These are phyloP conservation scores for Leucoma salicis DNA, from an alignment of 2,888 invertebrate species.

Conservation along the genomic window DNA sequence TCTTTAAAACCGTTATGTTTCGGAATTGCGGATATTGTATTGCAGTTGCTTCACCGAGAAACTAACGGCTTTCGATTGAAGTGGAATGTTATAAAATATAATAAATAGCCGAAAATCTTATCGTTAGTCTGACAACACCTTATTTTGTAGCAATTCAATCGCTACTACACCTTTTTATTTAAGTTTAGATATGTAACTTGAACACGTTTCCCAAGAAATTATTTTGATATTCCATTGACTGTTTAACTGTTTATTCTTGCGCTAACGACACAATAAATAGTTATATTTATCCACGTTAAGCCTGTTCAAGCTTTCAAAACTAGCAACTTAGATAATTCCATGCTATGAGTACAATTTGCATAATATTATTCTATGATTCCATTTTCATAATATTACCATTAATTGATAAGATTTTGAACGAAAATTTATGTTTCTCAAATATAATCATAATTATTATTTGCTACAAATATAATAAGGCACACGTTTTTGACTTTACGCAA, in stretches of 20 bases:
- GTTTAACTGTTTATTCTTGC: neutral
- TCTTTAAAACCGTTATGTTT: neutral
- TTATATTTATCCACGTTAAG: slow-evolving; percentile 4
- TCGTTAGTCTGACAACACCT: neutral
- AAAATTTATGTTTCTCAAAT: too few relatives aligned
- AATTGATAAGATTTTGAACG: too few relatives aligned
- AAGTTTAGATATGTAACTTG: neutral
- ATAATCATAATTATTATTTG: too few relatives aligned
- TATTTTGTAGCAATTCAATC: neutral
- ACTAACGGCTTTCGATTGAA: neutral
- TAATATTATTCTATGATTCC: slow-evolving; percentile 4
- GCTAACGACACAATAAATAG: neutral
- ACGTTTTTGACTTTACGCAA: too few relatives aligned
- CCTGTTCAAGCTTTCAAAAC: slow-evolving; percentile 1
- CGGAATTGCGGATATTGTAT: neutral
- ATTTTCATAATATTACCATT: slow-evolving; percentile 5
- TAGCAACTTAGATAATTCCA: slow-evolving; percentile 2
- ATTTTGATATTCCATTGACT: neutral
- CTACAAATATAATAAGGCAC: too few relatives aligned
- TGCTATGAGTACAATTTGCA: slow-evolving; percentile 1
- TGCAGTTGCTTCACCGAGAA: neutral
- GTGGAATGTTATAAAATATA: too few relatives aligned
- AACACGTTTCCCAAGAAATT: neutral
- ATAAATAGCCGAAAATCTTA: too few relatives aligned
- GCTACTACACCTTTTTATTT: neutral